phyloP scores from a whole-genome alignment of 2,797 vertebrate genomes.

The Coregonus sp. region DNA sequence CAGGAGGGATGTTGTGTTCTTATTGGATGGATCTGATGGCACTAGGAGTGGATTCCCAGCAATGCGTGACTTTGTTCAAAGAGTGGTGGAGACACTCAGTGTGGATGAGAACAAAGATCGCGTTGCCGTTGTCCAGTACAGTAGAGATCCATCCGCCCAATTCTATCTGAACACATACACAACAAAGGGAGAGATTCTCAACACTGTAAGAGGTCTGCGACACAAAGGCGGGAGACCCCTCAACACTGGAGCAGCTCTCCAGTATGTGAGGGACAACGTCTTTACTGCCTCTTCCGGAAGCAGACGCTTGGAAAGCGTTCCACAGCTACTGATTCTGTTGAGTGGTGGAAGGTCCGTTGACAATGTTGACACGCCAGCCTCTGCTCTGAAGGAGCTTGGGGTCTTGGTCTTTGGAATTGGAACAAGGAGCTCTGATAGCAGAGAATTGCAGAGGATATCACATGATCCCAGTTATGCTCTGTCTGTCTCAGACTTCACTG shows the following conservation, averaged over 20 bases:
- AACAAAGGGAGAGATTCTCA: conserved; percentile 10
- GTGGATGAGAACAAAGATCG: conserved; percentile 1
- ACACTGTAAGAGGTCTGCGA: neutral
- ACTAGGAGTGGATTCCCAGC: conserved; percentile 19
- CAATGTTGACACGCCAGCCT: neutral
- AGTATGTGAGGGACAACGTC: conserved; percentile 13
- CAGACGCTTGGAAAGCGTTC: neutral
- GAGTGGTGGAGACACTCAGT: conserved; percentile 27
- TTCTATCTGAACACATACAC: conserved; percentile 19
- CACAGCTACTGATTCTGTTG: conserved; percentile 20
- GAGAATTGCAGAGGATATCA: too few species aligned
- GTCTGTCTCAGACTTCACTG: too few species aligned
- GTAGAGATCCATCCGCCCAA: neutral
- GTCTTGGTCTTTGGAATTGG: too few species aligned
- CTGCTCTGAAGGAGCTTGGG: neutral
- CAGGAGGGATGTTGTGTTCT: too few species aligned
- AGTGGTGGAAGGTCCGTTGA: conserved; percentile 13
- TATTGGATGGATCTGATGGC: too few species aligned
- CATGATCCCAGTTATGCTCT: too few species aligned
- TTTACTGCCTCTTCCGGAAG: conserved; percentile 25
- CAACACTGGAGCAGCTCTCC: conserved; percentile 8
- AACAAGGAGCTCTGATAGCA: too few species aligned
- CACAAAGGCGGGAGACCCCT: too few species aligned
- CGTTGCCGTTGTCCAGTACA: too few species aligned
- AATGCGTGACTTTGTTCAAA: neutral